phyloP scores from a whole-genome alignment of 2,113 vertebrate species.

The Lagopus leucura region DNA sequence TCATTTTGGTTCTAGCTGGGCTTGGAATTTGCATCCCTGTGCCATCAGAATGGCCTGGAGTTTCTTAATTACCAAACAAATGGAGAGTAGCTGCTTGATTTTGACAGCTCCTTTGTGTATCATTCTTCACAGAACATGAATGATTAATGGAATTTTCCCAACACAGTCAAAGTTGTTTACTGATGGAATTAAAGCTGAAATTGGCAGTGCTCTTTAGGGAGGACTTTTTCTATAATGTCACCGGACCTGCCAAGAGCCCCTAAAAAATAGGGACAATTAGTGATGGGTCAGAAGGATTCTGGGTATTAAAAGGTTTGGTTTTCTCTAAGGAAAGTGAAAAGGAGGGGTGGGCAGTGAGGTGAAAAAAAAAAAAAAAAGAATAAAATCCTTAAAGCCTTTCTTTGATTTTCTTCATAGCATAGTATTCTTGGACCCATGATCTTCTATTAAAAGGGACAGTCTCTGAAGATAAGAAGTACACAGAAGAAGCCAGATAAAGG shows the following conservation, averaged over 20 bases:
- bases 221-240: conserved; percentile 76
- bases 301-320: conserved; percentile 59
- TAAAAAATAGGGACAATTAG: conserved; percentile 77
- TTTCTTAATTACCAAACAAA: conserved; percentile 84
- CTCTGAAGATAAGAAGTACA: not conserved
- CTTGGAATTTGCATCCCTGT: conserved; percentile 62
- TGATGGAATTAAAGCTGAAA: conserved; percentile 82
- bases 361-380: not conserved
- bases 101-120: conserved; percentile 82
- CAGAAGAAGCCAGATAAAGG: not conserved
- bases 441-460: not conserved
- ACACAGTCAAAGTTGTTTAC: conserved; percentile 83
- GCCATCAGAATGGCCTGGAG: conserved; percentile 69
- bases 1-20: conserved; percentile 58
- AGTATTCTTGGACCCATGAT: not conserved
- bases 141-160: conserved; percentile 86
- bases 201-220: conserved; percentile 79
- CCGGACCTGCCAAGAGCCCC: conserved; percentile 73
- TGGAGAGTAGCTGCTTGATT: conserved; percentile 76
- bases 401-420: not conserved
- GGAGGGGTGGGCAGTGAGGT: not conserved
- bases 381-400: not conserved
- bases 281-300: conserved; percentile 59
- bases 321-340: conserved; percentile 22
- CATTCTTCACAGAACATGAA: conserved; percentile 81